These are phyloP conservation scores for Sturnus vulgaris DNA, from an alignment of 2,113 vertebrate species.

Conservation along the genomic window DNA sequence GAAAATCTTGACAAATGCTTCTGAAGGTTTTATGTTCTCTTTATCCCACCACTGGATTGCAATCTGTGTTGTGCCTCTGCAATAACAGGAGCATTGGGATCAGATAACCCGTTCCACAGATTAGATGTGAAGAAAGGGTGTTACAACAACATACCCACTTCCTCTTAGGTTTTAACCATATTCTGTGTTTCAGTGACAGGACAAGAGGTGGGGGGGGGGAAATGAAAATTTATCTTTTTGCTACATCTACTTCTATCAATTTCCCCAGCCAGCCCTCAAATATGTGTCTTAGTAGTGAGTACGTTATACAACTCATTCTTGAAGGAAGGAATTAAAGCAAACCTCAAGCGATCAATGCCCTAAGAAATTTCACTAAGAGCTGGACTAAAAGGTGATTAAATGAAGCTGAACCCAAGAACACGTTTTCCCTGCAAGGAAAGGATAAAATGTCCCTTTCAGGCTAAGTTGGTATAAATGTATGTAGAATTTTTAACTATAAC, in stretches of 20 bases:
- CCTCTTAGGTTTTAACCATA: neutral
- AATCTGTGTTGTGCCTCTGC: neutral
- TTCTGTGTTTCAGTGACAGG: neutral
- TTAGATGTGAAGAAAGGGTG: slow-evolving; percentile 3
- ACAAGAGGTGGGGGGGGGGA: neutral
- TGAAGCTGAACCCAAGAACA: neutral
- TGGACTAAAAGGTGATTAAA: slow-evolving; percentile 14
- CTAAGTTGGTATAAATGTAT: neutral
- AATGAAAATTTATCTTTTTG: slow-evolving; percentile 4
- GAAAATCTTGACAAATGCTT: slow-evolving; percentile 38
- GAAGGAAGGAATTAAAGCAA: neutral
- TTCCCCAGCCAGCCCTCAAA: neutral
- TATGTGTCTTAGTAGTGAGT: neutral
- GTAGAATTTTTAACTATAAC: neutral
- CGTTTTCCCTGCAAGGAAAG: neutral
- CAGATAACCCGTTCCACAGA: neutral
- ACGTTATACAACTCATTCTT: neutral
- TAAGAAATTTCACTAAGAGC: neutral
- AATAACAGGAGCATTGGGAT: neutral
- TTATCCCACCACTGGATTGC: neutral
- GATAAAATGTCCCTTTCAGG: neutral
- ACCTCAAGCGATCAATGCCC: neutral
- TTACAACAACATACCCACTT: neutral
- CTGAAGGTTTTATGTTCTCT: slow-evolving; percentile 30
- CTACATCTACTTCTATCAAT: neutral